These are phyloP conservation scores for Meiosimyza decipiens DNA, from an alignment of 2,888 invertebrate species.

Conservation along the genomic window DNA sequence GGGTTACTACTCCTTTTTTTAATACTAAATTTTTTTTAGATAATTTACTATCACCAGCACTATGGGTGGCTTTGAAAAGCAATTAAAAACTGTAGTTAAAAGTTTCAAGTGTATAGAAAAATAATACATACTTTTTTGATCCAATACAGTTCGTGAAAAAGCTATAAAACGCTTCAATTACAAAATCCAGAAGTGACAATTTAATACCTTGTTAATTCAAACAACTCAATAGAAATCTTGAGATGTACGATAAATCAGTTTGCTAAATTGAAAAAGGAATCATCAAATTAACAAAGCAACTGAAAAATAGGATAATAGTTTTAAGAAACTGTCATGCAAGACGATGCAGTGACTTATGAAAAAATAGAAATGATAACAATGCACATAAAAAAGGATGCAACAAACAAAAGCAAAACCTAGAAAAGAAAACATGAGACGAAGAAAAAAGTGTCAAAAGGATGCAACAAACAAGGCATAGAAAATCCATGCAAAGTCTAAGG, in stretches of 20 bases:
- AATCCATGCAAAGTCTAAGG: constrained; percentile 39
- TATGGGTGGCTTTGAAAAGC: no score
- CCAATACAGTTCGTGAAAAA: background rate
- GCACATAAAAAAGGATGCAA: constrained; percentile 18
- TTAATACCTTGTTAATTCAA: background rate
- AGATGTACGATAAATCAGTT: constrained; percentile 28
- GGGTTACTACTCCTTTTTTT: no score
- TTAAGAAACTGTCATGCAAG: constrained; percentile 27
- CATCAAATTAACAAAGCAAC: constrained; percentile 21
- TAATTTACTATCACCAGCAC: no score
- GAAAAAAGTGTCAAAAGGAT: constrained; percentile 41
- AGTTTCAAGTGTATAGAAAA: no score
- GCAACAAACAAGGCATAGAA: constrained; percentile 40
- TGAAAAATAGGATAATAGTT: constrained; percentile 26
- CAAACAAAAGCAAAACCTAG: constrained; percentile 12
- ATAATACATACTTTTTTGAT: background rate
- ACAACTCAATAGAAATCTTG: background rate
- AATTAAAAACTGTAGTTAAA: no score
- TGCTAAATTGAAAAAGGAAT: constrained; percentile 11
- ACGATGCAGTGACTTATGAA: constrained; percentile 53
- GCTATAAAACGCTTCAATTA: background rate
- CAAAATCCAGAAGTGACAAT: background rate
- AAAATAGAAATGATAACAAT: constrained; percentile 6
- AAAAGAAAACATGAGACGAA: constrained; percentile 5
- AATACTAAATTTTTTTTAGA: no score